Evolutionary conservation across 2,888 invertebrate species (phyloP).

Genomic region (Thyatira batis): DNA sequence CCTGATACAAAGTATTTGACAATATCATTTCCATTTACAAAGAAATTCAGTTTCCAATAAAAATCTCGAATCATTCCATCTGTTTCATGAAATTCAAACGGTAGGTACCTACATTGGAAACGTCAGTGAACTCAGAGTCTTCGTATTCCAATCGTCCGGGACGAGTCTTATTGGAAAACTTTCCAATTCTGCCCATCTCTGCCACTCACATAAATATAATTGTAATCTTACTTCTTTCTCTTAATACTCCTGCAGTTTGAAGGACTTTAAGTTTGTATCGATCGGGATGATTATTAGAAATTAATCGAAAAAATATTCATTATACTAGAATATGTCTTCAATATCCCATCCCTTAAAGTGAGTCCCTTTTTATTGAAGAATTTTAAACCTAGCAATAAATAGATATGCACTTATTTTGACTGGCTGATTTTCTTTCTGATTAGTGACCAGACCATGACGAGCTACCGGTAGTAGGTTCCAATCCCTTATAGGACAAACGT

Average conservation of each 20-base stretch:
- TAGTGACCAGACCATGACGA: too few species aligned
- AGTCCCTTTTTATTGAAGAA: too few species aligned
- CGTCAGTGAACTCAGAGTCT: constrained; percentile 16
- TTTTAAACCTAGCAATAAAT: too few species aligned
- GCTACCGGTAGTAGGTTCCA: too few species aligned
- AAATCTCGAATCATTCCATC: not conserved
- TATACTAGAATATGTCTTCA: too few species aligned
- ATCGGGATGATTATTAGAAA: too few species aligned
- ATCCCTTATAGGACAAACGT: too few species aligned
- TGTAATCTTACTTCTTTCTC: constrained; percentile 24
- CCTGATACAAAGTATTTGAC: not conserved
- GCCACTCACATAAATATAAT: constrained; percentile 37
- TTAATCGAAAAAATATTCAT: too few species aligned
- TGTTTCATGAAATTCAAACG: not conserved
- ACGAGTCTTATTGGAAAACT: constrained; percentile 45
- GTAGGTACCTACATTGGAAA: not conserved
- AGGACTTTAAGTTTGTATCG: not conserved
- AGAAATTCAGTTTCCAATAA: not conserved
- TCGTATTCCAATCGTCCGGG: constrained; percentile 28
- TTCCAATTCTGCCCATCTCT: constrained; percentile 24
- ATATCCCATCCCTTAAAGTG: too few species aligned
- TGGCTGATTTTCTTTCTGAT: too few species aligned
- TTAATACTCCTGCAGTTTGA: not conserved
- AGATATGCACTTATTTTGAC: too few species aligned
- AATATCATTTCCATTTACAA: not conserved